Evolutionary conservation across 2,797 vertebrate species (phyloP), one percentile per base, ranked within the genome.

Genomic region (Cyclopterus lumpus): DNA sequence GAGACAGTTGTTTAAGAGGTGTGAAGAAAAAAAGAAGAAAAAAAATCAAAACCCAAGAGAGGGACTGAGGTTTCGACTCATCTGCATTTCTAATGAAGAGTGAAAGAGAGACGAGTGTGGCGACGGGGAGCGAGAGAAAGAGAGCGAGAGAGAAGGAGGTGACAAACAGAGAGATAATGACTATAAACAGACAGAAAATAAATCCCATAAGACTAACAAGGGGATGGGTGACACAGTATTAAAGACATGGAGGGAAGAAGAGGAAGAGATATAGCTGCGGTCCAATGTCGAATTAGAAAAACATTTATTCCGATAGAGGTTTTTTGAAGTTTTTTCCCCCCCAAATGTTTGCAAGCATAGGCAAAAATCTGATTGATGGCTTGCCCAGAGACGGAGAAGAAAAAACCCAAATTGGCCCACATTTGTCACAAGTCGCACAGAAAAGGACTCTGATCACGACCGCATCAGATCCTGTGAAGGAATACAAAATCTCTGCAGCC

Each of bases 21-120:
- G 76, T 49, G 72, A 73, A 83, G 32, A 12, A 48, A 28, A 8
- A 32, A 40, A 8, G n/a, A 5, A 42, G 15, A 6, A 16, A 8
- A 42, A 16, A 8, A 79, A 74, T 66, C 16, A 11, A 24, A 22
- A 82, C 67, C 63, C 71, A 55, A n/a, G 79, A 83, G 80, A 65
- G 53, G 7, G 0, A 62, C 30, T 5, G 62, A 67, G 60, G 77
- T 73, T 85, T 82, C 58, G 65, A 8, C 80, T 88, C 86, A 86
- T 89, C 76, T 86, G 75, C 87, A 88, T 89, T 86, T 90, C 60
- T 76, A 82, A 91, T 91, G 68, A 77, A 82, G 73, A 64, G 74
- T 11, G 57, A 67, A 55, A 49, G 60, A 58, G 64, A 6, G 57
- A 58, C 0, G 48, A 51, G 34, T 8, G 70, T 49, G 58, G 55